Base-by-base conservation (phyloP, 2,797 vertebrate genomes). In the Euthynnus affinis region DNA sequence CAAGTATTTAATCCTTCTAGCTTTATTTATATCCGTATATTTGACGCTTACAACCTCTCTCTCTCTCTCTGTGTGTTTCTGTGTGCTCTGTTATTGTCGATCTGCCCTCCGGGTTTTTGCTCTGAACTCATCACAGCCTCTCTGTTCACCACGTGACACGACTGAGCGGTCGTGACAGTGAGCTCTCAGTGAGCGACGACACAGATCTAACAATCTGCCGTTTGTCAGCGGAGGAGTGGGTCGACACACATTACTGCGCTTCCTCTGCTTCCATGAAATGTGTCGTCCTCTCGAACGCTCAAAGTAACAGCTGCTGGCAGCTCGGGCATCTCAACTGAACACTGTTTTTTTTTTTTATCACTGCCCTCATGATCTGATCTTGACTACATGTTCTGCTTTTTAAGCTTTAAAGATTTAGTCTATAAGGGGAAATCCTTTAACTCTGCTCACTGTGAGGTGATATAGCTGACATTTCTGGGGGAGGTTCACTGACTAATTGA, bases 201-300 rank as follows among this genome's bases (percentile, higher is more conserved):
- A 55, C 71, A 9, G 48, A 68, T 58, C 52, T 59, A 89, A 94
- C 93, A 94, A 92, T 91, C 88, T 61, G 55, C 76, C 14, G 84
- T 72, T 83, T 91, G 89, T 91, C 48, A 34, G 84, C 75, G 20
- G 78, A 86, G 92, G 78, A 86, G 92, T 92, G 90, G 89, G 92
- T 53, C 51, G 53, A 68, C 55, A 49, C 51, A 58, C 84, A 89
- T 68, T 82, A 57, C 82, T 65, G 25, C 44, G 52, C 81, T 80
- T 77, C 82, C 74, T 71, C 73, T 56, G 60, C 57, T n/a, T 32
- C 64, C 17, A 4, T n/a, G 4, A 62, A 65, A 74, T 40, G 72
- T 32, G 76, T 6, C 44, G 13, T 57, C 48, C 74, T 63, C 68
- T 80, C 78, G 4, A 15, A 44, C 60, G 1, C 75, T 71, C 72